phyloP scores from a whole-genome alignment of 2,113 vertebrate genomes.

The Caranx melampygus region DNA sequence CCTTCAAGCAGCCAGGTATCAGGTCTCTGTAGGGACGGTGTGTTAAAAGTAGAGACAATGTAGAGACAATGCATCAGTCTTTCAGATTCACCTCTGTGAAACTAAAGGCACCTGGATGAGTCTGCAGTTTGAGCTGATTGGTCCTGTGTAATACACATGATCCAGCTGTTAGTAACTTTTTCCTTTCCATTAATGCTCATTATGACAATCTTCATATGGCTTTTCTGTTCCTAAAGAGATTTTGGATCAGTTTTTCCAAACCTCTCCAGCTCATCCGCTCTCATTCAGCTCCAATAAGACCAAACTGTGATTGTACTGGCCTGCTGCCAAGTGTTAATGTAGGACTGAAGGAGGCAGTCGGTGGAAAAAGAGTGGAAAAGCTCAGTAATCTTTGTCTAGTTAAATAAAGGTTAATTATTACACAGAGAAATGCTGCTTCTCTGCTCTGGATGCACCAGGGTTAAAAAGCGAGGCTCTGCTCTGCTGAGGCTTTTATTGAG shows the following conservation, averaged over 20 bases:
- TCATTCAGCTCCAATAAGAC: constrained; percentile 13
- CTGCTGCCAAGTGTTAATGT: constrained; percentile 24
- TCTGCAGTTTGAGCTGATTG: background rate
- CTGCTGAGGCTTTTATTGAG: background rate
- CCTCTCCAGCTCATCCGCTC: background rate
- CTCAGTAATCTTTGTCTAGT: constrained; percentile 25
- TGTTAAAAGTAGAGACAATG: too few relatives aligned
- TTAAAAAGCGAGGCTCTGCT: background rate
- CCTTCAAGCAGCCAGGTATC: background rate
- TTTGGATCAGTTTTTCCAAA: background rate
- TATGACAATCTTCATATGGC: background rate
- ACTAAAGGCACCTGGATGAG: background rate
- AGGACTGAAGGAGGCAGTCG: background rate
- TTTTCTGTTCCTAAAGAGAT: background rate
- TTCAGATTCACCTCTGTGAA: too few relatives aligned
- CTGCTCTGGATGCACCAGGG: background rate
- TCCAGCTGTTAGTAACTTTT: background rate
- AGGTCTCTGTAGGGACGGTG: background rate
- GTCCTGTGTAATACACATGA: too few relatives aligned
- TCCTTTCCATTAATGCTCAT: background rate
- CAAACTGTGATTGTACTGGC: constrained; percentile 1
- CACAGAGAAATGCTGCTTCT: constrained; percentile 9
- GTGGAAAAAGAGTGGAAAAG: constrained; percentile 16
- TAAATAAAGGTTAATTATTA: constrained; percentile 70
- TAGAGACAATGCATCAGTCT: too few relatives aligned